A percentile compares a stretch with the other conserved stretches of the same genome.
Evolutionary conservation across 2,797 vertebrate species (phyloP).

Genomic region (Clarias pachynema): DNA sequence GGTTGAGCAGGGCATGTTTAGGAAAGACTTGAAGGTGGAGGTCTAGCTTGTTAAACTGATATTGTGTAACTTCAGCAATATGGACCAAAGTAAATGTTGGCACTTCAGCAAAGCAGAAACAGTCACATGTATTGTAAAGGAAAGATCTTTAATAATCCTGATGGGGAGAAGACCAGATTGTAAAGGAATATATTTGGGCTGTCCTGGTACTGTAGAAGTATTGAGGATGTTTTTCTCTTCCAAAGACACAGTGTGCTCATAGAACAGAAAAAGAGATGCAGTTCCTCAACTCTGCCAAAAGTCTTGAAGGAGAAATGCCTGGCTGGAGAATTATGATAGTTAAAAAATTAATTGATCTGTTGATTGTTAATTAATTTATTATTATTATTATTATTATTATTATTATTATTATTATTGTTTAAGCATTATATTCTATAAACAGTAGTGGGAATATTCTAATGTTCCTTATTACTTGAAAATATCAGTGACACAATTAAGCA

Average conservation of each 20-base stretch:
- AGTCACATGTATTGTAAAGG: conserved; percentile 91
- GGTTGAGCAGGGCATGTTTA: conserved; percentile 96
- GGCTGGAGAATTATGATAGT: not conserved
- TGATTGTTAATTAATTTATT: not conserved
- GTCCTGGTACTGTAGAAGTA: conserved; percentile 94
- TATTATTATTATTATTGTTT: not conserved
- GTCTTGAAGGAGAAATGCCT: not conserved
- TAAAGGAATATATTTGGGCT: conserved; percentile 97
- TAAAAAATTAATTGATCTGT: not conserved
- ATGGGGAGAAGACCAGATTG: conserved; percentile 92
- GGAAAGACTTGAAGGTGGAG: conserved; percentile 98
- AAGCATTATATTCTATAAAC: not conserved
- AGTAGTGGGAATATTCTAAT: not conserved
- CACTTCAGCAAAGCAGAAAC: conserved; percentile 98
- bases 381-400: too few relatives aligned
- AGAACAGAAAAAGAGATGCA: conserved; percentile 86
- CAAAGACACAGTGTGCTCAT: conserved; percentile 97
- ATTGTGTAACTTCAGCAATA: conserved; percentile 90
- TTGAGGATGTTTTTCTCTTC: conserved; percentile 94
- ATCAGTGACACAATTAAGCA: not conserved
- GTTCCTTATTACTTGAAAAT: not conserved
- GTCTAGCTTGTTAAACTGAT: conserved; percentile 95
- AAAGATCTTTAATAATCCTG: conserved; percentile 92
- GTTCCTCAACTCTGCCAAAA: not conserved
- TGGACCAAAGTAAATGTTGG: conserved; percentile 89